Evolutionary conservation across 1,140 invertebrate genomes (phyloP).

Genomic region (Maniola jurtina): DNA sequence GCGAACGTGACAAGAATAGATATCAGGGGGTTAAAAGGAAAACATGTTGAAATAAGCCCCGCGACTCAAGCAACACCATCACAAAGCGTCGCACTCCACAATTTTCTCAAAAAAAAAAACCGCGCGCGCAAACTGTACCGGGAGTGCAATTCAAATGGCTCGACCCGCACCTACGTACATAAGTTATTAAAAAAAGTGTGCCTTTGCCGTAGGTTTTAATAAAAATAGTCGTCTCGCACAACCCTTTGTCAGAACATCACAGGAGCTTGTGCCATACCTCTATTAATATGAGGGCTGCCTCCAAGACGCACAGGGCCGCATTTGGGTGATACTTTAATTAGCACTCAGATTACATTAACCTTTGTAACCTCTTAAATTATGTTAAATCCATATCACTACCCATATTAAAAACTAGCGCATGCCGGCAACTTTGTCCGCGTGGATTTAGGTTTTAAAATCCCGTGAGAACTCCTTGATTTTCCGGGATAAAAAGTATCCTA

Average conservation of each 20-base stretch:
- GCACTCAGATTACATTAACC: no score
- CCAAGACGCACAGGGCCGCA: slow-evolving; percentile 68
- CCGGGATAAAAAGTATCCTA: no score
- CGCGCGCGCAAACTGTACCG: slow-evolving; percentile 61
- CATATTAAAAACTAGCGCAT: no score
- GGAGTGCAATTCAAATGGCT: slow-evolving; percentile 75
- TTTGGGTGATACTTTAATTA: slow-evolving; percentile 50
- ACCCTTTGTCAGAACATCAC: slow-evolving; percentile 74
- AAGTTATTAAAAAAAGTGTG: slow-evolving; percentile 78
- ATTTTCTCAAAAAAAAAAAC: slow-evolving; percentile 71
- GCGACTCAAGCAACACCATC: slow-evolving; percentile 54
- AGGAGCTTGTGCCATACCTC: slow-evolving; percentile 66
- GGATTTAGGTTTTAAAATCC: no score
- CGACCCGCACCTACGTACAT: slow-evolving; percentile 75
- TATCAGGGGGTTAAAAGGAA: slow-evolving; percentile 31
- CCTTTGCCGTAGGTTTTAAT: slow-evolving; percentile 74
- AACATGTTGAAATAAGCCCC: slow-evolving; percentile 51
- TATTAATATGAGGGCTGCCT: slow-evolving; percentile 69
- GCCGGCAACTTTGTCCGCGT: no score
- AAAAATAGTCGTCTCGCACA: slow-evolving; percentile 75
- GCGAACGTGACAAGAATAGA: slow-evolving; percentile 25
- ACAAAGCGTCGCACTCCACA: slow-evolving; percentile 66
- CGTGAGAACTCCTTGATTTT: no score
- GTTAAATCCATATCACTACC: no score
- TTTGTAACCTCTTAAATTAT: no score